Base-by-base conservation (phyloP, 1,140 invertebrate species). In the Eumaeus atala region DNA sequence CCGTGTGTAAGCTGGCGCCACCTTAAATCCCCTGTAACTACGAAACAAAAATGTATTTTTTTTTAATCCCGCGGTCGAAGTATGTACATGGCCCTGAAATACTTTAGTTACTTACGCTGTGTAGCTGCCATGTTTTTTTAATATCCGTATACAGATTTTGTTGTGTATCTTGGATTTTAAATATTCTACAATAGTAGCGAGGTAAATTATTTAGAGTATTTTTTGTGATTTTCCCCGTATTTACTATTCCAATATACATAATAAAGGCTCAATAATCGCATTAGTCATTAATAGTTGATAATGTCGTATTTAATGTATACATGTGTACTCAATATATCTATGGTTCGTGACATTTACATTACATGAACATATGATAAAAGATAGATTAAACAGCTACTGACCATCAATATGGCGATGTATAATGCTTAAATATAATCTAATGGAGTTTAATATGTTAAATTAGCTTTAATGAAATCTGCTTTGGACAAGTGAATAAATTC, bases 71-170 rank as follows among this genome's bases (percentile, higher is more conserved):
- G 17, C 17, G 17, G 9, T 48, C 17, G 7, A 10, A 28, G 21
- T 28, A 28, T 28, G 21, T 28, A 28, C 21, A 28, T 28, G 21
- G 21, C 21, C 21, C 21, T 28, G 2, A 28, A 28, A n/a, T 37
- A 37, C 8, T 44, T 44, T 44, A 56, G 53, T 70, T 67, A 58
- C 54, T 69, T 67, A 72, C 58, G 70, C 68, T 71, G 62, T 77
- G 63, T 65, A 83, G 77, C 77, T 81, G 80, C 80, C 80, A 81
- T 78, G 69, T 67, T 75, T 71, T 71, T 69, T 53, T 11, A 33
- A 14, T 33, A 38, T 42, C 4, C 17, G 51, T 51, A 52, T 52
- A 58, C 55, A 62, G 70, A 59, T 74, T 78, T 67, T 71, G 66
- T 78, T 80, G 67, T 80, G 74, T 78, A 69, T 59, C 72, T 78